Conservation (phyloP, 2,888 invertebrate genomes). For the Andricus quercusramuli region DNA sequence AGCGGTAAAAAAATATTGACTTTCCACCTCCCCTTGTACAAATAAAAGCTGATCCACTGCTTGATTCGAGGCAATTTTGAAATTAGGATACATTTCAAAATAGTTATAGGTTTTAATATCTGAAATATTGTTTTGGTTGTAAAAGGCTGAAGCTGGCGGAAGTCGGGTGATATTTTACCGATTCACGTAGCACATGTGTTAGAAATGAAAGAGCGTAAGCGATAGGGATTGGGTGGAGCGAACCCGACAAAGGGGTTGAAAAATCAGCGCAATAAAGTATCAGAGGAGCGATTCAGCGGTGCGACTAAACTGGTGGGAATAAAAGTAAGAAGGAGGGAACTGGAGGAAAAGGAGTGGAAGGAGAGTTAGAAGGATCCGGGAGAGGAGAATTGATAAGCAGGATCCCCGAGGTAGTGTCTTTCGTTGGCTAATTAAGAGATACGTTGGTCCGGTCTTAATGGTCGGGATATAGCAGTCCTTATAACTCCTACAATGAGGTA, state of each 20-base stretch:
- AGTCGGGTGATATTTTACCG: not conserved
- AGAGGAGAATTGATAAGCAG: constrained; percentile 64
- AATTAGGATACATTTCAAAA: not conserved
- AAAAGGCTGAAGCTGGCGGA: not conserved
- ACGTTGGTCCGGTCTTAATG: constrained; percentile 63
- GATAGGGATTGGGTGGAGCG: not conserved
- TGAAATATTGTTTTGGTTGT: not conserved
- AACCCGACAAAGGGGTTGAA: not conserved
- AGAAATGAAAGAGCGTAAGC: not conserved
- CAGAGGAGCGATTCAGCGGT: not conserved
- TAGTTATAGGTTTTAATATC: not conserved
- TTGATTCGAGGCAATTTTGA: not conserved
- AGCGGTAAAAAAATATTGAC: not conserved
- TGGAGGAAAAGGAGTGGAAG: constrained; percentile 8
- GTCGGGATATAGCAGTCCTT: constrained; percentile 49
- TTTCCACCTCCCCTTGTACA: not conserved
- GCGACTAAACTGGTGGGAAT: constrained; percentile 6
- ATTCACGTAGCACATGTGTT: not conserved
- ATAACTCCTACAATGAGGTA: constrained; percentile 55
- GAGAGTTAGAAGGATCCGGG: constrained; percentile 48
- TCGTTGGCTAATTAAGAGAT: constrained; percentile 69
- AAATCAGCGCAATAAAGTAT: not conserved
- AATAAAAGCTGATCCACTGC: not conserved
- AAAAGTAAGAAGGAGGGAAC: constrained; percentile 43
- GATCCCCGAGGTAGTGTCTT: constrained; percentile 58